Conservation (phyloP, 53 echinoderm and acorn worm genomes). For the Astropecten irregularis region DNA sequence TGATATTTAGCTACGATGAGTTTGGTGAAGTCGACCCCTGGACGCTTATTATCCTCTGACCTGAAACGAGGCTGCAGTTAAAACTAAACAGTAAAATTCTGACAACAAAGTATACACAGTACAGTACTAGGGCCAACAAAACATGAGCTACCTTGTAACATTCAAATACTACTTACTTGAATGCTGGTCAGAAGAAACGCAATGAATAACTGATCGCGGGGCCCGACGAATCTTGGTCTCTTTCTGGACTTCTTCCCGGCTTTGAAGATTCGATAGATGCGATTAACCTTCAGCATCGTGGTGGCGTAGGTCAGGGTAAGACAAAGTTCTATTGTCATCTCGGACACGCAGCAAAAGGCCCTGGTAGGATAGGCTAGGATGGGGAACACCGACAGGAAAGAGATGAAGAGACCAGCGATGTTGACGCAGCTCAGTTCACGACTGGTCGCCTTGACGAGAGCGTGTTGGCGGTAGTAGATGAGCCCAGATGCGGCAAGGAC, state of each 20-base stretch:
- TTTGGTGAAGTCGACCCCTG: too few relatives aligned
- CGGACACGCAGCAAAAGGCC: slow-evolving; percentile 33
- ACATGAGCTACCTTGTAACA: too few relatives aligned
- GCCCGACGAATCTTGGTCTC: slow-evolving; percentile 59
- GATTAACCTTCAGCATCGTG: slow-evolving; percentile 48
- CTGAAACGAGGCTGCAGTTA: too few relatives aligned
- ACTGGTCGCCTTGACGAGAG: slow-evolving; percentile 74
- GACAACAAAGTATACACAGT: too few relatives aligned
- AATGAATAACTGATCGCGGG: slow-evolving; percentile 48
- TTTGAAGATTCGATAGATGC: slow-evolving; percentile 76
- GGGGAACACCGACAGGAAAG: slow-evolving; percentile 45
- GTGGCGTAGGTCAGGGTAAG: slow-evolving; percentile 53
- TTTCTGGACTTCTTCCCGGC: slow-evolving; percentile 47
- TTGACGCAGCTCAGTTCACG: slow-evolving; percentile 69
- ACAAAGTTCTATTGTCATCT: slow-evolving; percentile 7
- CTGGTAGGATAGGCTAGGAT: slow-evolving; percentile 46
- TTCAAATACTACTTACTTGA: slow-evolving; percentile 14
- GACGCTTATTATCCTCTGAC: too few relatives aligned
- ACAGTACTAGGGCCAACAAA: too few relatives aligned
- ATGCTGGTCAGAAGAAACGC: not conserved
- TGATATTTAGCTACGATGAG: too few relatives aligned
- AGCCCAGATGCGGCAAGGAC: slow-evolving; percentile 12
- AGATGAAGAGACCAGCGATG: slow-evolving; percentile 55
- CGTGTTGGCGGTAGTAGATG: slow-evolving; percentile 47
- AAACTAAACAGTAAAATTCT: too few relatives aligned